Conservation (phyloP, 2,888 invertebrate species). For the Drosophila pseudotakahashii region DNA sequence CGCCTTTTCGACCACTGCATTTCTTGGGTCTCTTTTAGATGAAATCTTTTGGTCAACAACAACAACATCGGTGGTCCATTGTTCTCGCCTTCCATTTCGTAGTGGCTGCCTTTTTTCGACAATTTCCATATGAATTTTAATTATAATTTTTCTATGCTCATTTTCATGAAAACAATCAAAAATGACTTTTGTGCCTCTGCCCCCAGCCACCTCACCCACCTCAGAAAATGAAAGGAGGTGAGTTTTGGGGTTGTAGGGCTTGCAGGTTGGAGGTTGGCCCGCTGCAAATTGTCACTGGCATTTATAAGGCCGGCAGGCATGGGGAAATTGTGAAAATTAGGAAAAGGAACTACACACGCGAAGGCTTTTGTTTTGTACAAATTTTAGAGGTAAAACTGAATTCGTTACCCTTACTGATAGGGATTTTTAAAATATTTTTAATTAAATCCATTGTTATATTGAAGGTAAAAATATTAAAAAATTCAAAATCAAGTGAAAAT, state of each 20-base stretch:
- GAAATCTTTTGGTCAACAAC: conserved; percentile 70
- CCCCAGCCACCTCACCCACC: not conserved
- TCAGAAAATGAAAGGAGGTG: not conserved
- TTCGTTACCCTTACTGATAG: not conserved
- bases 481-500: no score
- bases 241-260: conserved; percentile 4
- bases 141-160: conserved; percentile 81
- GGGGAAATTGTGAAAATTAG: conserved; percentile 8
- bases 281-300: conserved; percentile 74
- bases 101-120: conserved; percentile 48
- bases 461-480: no score
- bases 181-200: conserved; percentile 74
- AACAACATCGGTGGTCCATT: conserved; percentile 44
- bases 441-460: no score
- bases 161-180: conserved; percentile 80
- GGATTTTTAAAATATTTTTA: no score
- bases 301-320: conserved; percentile 62
- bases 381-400: not conserved
- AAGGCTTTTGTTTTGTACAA: conserved; percentile 7
- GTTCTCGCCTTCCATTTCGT: conserved; percentile 34
- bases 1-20: conserved; percentile 61
- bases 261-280: conserved; percentile 30
- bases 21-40: conserved; percentile 77
- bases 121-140: conserved; percentile 80
- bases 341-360: conserved; percentile 2